Conservation (phyloP, 2,113 vertebrate genomes). For the Jaculus jaculus region DNA sequence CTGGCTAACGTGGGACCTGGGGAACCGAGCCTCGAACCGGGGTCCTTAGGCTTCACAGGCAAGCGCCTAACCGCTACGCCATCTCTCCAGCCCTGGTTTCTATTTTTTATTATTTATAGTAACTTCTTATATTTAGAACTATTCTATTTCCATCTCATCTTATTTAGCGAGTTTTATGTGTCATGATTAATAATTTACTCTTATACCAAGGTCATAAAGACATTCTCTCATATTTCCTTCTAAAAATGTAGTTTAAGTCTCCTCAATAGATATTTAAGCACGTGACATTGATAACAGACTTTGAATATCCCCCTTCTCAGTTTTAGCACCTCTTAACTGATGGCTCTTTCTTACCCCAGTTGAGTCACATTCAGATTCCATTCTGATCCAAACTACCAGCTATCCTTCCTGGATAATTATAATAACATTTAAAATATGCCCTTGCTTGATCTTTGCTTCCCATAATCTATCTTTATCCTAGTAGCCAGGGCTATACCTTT, state of each 20-base stretch:
- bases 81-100: too few relatives aligned
- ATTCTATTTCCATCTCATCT: neutral
- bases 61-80: too few relatives aligned
- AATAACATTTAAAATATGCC: too few relatives aligned
- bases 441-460: too few relatives aligned
- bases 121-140: neutral
- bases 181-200: neutral
- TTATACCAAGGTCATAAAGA: neutral
- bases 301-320: neutral
- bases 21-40: too few relatives aligned
- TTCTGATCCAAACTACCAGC: neutral
- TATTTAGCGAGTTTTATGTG: neutral
- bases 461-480: too few relatives aligned
- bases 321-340: neutral
- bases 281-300: neutral
- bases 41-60: too few relatives aligned
- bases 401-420: neutral
- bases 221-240: neutral
- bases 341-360: neutral
- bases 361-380: neutral
- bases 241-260: neutral
- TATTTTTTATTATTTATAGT: neutral
- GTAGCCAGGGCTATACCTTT: too few relatives aligned
- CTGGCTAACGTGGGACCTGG: too few relatives aligned
- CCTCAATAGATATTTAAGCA: neutral